Evolutionary conservation across 2,888 invertebrate genomes (phyloP).

Genomic region (Epistrophe eligans): DNA sequence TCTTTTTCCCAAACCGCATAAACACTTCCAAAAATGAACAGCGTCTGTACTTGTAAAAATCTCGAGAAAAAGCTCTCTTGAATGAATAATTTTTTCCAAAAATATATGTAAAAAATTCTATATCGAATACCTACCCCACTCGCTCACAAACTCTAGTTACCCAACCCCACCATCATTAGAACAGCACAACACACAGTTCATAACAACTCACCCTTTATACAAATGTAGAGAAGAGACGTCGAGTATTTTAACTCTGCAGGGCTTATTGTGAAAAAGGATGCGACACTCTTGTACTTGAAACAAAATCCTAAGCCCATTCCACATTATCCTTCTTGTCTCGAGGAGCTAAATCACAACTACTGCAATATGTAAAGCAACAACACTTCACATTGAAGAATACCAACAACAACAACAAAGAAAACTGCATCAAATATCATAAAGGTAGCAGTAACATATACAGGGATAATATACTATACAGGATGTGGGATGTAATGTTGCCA

Average conservation of each 20-base stretch:
- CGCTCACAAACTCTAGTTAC: conserved; percentile 5
- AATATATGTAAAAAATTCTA: not conserved
- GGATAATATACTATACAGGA: not conserved
- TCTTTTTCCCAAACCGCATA: conserved; percentile 11
- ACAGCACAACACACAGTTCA: conserved; percentile 24
- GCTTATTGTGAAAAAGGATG: conserved; percentile 67
- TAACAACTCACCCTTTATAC: conserved; percentile 58
- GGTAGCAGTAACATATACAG: too few relatives aligned
- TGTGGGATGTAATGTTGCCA: conserved; percentile 30
- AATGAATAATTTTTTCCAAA: conserved; percentile 55
- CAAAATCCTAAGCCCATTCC: conserved; percentile 66
- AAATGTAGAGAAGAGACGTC: conserved; percentile 31
- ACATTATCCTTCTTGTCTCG: conserved; percentile 68
- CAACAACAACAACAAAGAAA: conserved; percentile 22
- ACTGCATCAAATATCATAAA: conserved; percentile 64
- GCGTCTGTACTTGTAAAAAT: not conserved
- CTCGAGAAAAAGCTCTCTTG: conserved; percentile 22
- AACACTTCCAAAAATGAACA: not conserved
- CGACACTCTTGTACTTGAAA: conserved; percentile 73
- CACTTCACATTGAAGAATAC: conserved; percentile 23
- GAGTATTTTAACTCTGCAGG: conserved; percentile 62
- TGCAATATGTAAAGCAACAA: conserved; percentile 17
- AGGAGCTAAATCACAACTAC: conserved; percentile 49
- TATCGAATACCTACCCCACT: not conserved
- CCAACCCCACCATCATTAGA: conserved; percentile 4